Percentiles rank a stretch among this genome's conserved stretches.
Evolutionary conservation across 1,140 invertebrate genomes (phyloP).

Genomic region (Heliconius melpomene): DNA sequence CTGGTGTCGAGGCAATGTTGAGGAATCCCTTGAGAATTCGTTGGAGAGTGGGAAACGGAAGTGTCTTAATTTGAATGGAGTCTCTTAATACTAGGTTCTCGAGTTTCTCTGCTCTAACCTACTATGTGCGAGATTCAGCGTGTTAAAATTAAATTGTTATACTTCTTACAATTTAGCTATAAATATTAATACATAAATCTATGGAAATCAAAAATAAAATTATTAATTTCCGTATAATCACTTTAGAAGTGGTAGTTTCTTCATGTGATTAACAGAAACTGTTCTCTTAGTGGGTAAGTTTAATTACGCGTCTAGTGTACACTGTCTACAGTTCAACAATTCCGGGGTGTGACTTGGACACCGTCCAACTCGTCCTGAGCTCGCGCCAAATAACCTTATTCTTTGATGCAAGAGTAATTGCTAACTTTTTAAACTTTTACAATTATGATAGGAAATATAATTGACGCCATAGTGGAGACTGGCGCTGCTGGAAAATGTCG

Average conservation of each 20-base stretch:
- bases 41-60: too few relatives aligned
- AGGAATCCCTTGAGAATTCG: too few relatives aligned
- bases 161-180: too few relatives aligned
- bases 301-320: conserved; percentile 24
- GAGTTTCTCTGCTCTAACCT: too few relatives aligned
- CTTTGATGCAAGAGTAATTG: conserved; percentile 9
- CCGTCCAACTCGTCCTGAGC: conserved; percentile 21
- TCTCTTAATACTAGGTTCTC: too few relatives aligned
- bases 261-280: conserved; percentile 19
- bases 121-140: too few relatives aligned
- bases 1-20: too few relatives aligned
- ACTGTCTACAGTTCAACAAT: conserved; percentile 23
- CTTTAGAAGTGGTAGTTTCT: neutral
- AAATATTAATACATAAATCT: too few relatives aligned
- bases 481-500: too few relatives aligned
- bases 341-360: conserved; percentile 29
- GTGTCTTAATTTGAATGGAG: too few relatives aligned
- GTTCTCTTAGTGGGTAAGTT: conserved; percentile 14
- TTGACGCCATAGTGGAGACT: neutral
- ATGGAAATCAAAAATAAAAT: neutral
- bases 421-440: neutral
- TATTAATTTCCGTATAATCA: neutral
- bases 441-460: conserved; percentile 12
- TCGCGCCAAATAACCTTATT: conserved; percentile 23
- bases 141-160: too few relatives aligned